A percentile compares a stretch with the other conserved stretches of the same genome.
Evolutionary conservation across 2,888 invertebrate species (phyloP).

Genomic region (Nysson spinosus): DNA sequence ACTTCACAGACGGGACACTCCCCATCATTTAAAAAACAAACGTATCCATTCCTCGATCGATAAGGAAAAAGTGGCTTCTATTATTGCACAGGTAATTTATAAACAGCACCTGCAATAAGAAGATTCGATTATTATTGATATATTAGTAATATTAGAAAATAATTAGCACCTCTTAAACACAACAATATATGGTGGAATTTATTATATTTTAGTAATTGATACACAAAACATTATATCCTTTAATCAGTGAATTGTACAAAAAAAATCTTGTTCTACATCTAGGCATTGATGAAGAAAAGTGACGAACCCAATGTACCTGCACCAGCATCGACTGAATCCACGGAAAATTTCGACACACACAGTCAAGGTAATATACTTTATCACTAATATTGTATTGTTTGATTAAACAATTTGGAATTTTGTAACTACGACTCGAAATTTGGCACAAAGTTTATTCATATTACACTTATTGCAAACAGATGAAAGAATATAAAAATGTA

Average conservation of each 20-base stretch:
- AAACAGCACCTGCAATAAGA: no score
- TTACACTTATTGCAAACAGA: no score
- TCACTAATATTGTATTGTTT: not conserved
- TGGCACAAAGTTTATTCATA: no score
- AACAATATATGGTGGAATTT: no score
- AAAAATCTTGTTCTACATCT: constrained; percentile 31
- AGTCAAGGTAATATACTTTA: constrained; percentile 68
- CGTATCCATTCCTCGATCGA: constrained; percentile 86
- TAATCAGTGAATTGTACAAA: not conserved
- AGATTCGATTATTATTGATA: no score
- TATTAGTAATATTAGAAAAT: no score
- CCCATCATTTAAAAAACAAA: constrained; percentile 99
- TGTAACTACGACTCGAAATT: no score
- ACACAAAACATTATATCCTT: no score
- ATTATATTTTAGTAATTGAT: no score
- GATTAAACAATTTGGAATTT: no score
- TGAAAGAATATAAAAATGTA: not conserved
- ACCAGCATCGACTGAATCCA: constrained; percentile 62
- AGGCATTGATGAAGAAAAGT: constrained; percentile 72
- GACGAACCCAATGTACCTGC: constrained; percentile 65
- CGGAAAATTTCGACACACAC: constrained; percentile 70
- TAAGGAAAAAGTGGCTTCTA: constrained; percentile 85
- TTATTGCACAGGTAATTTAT: constrained; percentile 84
- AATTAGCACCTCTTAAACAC: not conserved
- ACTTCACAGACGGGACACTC: constrained; percentile 95